Conservation (phyloP, 2,888 invertebrate genomes). For the Sericinus montela region DNA sequence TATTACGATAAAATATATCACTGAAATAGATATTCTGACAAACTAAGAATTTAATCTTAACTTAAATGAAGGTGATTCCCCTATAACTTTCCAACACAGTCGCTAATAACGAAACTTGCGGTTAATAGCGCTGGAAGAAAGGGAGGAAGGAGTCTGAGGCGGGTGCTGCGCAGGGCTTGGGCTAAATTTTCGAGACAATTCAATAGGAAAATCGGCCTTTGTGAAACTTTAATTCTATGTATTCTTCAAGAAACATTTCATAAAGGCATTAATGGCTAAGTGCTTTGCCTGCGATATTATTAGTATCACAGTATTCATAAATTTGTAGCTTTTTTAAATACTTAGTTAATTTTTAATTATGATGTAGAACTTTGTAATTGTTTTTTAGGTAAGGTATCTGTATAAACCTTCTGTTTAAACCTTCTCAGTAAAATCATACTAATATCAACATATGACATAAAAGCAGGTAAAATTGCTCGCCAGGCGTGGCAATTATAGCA, state of each 20-base stretch:
- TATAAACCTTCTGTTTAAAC: no score
- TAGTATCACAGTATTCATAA: neutral
- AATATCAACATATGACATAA: no score
- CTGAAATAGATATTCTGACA: constrained; percentile 45
- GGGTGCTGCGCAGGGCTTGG: constrained; percentile 25
- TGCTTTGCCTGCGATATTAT: neutral
- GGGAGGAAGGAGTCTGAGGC: constrained; percentile 25
- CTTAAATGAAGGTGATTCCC: constrained; percentile 73
- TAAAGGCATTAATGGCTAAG: constrained; percentile 8
- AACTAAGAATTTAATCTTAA: constrained; percentile 70
- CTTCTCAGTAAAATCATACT: no score
- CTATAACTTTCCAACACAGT: constrained; percentile 70
- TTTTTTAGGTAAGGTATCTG: no score
- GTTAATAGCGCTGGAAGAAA: constrained; percentile 52
- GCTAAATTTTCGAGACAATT: constrained; percentile 65
- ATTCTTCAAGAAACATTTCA: constrained; percentile 37
- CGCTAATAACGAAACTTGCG: constrained; percentile 75
- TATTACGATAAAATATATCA: constrained; percentile 10
- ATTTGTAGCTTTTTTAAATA: no score
- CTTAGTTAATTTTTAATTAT: no score
- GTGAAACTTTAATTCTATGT: constrained; percentile 59
- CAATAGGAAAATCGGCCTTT: constrained; percentile 72
- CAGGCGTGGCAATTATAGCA: no score
- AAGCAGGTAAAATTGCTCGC: no score
- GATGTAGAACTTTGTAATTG: no score